Evolutionary conservation across 92 coral and sea anemone species (phyloP), one percentile per base, ranked within the genome.

Genomic region (Micromussa lordhowensis): DNA sequence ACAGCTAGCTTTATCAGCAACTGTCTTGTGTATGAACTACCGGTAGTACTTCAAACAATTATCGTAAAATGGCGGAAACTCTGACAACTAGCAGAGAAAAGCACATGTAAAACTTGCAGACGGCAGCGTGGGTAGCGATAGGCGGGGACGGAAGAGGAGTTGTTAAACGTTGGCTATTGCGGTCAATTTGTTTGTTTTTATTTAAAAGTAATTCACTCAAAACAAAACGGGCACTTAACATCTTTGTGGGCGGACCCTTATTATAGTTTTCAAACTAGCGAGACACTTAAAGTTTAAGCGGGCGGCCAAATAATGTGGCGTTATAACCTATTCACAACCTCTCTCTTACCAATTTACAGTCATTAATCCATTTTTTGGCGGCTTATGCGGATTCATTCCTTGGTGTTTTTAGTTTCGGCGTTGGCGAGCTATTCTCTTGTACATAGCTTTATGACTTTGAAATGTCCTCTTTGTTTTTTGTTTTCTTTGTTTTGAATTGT

Each of bases 81-180:
- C 15, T 66, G 26, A 26, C 5, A 66, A 66, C 61, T 55, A 44
- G 13, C 30, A 61, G 26, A 24, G 10, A 61, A n/a, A 19, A 58
- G 64, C 64, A 58, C 68, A 6, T 24, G 68, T 22, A 22, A 24
- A 24, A 24, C 8, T 29, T 4, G 2, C 30, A 28, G 5, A 66
- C 71, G 32, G 57, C 80, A 44, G 78, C 78, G 78, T 73, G 78
- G 77, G 78, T 14, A 19, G 26, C n/a, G 19, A 38, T 28, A 32
- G 51, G 18, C 12, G 78, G 53, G 38, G 38, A 73, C 78, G 78
- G 78, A 73, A 73, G 49, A 35, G n/a, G 0, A 32, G 12, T 32
- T 35, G 22, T 48, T 30, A 34, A 71, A 35, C 36, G 24, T 71
- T 24, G 51, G 35, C 78, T 53, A 26, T 5, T 73, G 78, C 28